phyloP scores from a whole-genome alignment of 2,888 invertebrate species.

The Leptopilina syphax region DNA sequence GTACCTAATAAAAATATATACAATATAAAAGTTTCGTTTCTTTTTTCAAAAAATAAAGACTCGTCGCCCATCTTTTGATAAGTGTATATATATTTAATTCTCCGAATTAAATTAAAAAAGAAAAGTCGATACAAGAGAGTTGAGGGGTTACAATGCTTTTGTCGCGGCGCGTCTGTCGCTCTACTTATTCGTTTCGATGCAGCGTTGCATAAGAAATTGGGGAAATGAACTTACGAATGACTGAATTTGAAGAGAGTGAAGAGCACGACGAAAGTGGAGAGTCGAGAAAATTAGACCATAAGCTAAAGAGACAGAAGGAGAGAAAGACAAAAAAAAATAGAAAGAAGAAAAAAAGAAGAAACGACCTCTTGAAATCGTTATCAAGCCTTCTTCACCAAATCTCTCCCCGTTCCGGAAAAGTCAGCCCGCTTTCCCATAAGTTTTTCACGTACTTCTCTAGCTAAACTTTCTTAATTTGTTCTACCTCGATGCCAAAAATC shows the following conservation, averaged over 20 bases:
- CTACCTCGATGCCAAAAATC: slow-evolving; percentile 48
- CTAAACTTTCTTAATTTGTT: slow-evolving; percentile 67
- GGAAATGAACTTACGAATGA: slow-evolving; percentile 63
- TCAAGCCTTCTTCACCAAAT: slow-evolving; percentile 60
- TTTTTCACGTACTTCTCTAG: slow-evolving; percentile 50
- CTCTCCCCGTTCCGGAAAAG: slow-evolving; percentile 53
- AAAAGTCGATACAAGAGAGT: slow-evolving; percentile 13
- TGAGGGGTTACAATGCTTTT: slow-evolving; percentile 30
- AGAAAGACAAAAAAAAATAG: slow-evolving; percentile 20
- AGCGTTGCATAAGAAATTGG: slow-evolving; percentile 61
- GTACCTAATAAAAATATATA: no score
- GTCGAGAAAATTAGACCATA: slow-evolving; percentile 42
- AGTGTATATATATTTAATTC: neutral
- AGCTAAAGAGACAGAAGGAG: neutral
- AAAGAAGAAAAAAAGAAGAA: slow-evolving; percentile 43
- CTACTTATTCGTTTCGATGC: slow-evolving; percentile 57
- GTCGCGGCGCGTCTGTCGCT: slow-evolving; percentile 55
- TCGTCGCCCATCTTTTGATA: no score
- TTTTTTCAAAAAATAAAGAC: no score
- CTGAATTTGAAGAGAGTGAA: slow-evolving; percentile 51
- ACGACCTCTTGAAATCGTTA: slow-evolving; percentile 58
- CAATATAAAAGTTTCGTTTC: no score
- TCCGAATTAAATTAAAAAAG: neutral
- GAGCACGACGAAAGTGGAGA: slow-evolving; percentile 11
- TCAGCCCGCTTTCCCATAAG: slow-evolving; percentile 61